Percentiles rank a stretch among this genome's conserved stretches.
These are phyloP conservation scores for Pocillopora damicornis DNA, from an alignment of 64 coral and sea anemone species.

Conservation along the genomic window DNA sequence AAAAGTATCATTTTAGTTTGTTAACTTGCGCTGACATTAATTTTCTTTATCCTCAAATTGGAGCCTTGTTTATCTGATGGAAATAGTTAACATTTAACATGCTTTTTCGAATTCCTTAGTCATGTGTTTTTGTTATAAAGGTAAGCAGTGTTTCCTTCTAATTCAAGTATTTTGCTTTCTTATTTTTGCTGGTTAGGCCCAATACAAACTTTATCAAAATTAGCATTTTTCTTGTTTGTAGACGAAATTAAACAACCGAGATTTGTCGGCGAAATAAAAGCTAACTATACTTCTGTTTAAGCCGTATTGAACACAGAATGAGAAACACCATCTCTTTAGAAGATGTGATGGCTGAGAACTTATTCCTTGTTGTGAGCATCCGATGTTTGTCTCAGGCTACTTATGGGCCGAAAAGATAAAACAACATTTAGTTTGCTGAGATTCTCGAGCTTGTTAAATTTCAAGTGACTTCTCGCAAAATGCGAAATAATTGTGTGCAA, in stretches of 20 bases:
- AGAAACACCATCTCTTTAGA: constrained; percentile 6
- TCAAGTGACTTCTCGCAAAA: constrained; percentile 41
- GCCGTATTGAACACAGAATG: not conserved
- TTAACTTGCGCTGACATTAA: constrained; percentile 17
- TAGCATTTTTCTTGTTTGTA: constrained; percentile 47
- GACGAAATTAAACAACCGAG: constrained; percentile 29
- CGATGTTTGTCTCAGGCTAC: not conserved
- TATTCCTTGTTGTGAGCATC: not conserved
- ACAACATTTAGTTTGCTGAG: constrained; percentile 27
- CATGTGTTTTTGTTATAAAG: constrained; percentile 21
- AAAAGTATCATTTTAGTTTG: constrained; percentile 29
- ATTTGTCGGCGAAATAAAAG: constrained; percentile 47
- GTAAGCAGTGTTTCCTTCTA: constrained; percentile 23
- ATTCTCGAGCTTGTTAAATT: constrained; percentile 45
- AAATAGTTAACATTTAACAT: constrained; percentile 13
- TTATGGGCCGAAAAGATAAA: not conserved
- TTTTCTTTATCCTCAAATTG: constrained; percentile 11
- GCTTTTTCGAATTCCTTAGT: constrained; percentile 16
- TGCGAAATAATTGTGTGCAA: constrained; percentile 41
- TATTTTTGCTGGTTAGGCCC: constrained; percentile 39
- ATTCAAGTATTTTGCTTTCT: constrained; percentile 40
- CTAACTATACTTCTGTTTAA: constrained; percentile 10
- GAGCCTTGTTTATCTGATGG: constrained; percentile 15
- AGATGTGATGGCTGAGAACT: not conserved
- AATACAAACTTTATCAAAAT: constrained; percentile 36